These are phyloP conservation scores for Seira sanloemensis DNA, from an alignment of 2,888 invertebrate genomes.

Conservation along the genomic window DNA sequence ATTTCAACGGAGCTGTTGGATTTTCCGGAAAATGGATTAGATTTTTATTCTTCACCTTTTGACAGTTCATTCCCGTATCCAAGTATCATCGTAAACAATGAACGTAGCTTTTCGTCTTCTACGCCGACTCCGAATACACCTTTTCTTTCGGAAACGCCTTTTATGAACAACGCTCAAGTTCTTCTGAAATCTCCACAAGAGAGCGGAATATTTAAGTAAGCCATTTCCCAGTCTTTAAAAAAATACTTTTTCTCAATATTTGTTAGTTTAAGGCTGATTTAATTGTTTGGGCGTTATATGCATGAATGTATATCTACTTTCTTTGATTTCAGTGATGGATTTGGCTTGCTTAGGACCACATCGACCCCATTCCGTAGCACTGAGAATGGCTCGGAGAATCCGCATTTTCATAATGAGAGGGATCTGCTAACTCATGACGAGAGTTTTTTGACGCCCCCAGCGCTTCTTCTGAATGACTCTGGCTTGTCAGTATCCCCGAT, in stretches of 20 bases:
- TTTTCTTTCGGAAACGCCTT: conserved; percentile 58
- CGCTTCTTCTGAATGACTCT: conserved; percentile 33
- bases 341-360: conserved; percentile 41
- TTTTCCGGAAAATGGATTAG: conserved; percentile 37
- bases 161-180: conserved; percentile 23
- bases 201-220: conserved; percentile 16
- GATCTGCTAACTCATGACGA: conserved; percentile 5
- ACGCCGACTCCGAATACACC: conserved; percentile 56
- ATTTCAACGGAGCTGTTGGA: conserved; percentile 30
- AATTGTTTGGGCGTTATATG: too few relatives aligned
- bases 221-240: too few relatives aligned
- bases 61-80: conserved; percentile 52
- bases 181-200: conserved; percentile 40
- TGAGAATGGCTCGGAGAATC: conserved; percentile 14
- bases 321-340: conserved; percentile 28
- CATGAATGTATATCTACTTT: background rate
- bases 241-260: too few relatives aligned
- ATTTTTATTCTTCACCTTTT: conserved; percentile 58
- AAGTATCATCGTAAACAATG: conserved; percentile 56
- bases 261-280: too few relatives aligned
- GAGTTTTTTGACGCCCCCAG: background rate
- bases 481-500: background rate
- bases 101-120: conserved; percentile 60
- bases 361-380: conserved; percentile 34
- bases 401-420: background rate